Evolutionary conservation across 2,888 invertebrate genomes (phyloP), one percentile per base, ranked within the genome.

Genomic region (Priocnemis perturbator): DNA sequence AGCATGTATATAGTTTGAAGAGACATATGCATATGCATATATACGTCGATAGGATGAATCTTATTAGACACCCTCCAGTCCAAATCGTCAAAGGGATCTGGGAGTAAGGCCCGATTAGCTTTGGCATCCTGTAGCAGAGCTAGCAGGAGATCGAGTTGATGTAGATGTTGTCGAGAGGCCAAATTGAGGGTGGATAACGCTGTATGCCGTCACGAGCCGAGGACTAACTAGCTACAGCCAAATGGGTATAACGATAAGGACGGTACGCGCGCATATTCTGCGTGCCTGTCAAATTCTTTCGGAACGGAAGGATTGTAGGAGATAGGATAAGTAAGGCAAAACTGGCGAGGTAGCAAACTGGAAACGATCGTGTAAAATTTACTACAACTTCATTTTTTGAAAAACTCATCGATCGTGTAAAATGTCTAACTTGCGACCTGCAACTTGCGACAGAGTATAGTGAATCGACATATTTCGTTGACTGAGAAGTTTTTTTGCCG

Each of bases 51-150:
- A 55, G 55, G 21, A 50, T 44, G 44, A 4, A 52, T 71, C 74
- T 77, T 82, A 76, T 64, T 69, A 79, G 74, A 76, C 77, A 73
- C 73, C 71, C 76, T 74, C 74, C 71, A 73, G 76, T 76, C 70
- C 69, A 78, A 74, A 80, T 73, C 73, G 70, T 80, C 79, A 80
- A 80, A 80, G 79, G 81, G 81, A 79, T 76, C 76, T 73, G 63
- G 71, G 60, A 73, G 68, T 68, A 73, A 76, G 60, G 62, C 65
- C 72, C 70, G 71, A 81, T 80, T 80, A 80, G 74, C 78, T 81
- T 81, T 71, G 70, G 71, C 72, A 79, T 74, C 73, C 71, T 63
- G 68, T 60, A 76, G 50, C 4, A n/a, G 50, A 50, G n/a, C 17
- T 5, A 58, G 47, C 48, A 44, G 50, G 69, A 70, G 61, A 69